Base-by-base conservation (phyloP, 2,113 vertebrate genomes). In the Myanophis thanlyinensis region DNA sequence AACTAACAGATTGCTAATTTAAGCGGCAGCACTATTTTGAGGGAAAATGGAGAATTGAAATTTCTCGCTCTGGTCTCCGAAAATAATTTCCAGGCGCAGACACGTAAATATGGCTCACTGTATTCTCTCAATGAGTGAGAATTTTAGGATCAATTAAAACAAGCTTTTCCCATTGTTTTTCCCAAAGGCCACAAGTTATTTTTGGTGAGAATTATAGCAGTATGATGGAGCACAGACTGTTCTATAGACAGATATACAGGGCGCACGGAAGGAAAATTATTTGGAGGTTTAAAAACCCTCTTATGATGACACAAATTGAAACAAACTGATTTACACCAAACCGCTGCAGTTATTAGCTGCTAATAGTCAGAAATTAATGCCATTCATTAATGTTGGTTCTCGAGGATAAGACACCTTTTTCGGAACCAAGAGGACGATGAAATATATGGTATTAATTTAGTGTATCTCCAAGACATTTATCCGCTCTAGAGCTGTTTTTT, bases 31-130 rank as follows among this genome's bases (percentile, higher is more conserved):
- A n/a, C 91, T 87, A 91, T 93, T 95, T 93, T 91, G 92, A 87
- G 91, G 18, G 91, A 94, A 94, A 94, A 49, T 2, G 3, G 67
- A 73, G 89, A 93, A 59, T 73, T 91, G 94, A 94, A 95, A 94
- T 86, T 92, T 91, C 88, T 90, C 48, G 87, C 90, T 89, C 44
- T 88, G 90, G 62, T 67, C 91, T 86, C 88, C 67, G 91, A 91
- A 96, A 97, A 94, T 91, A 93, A 94, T 93, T 56, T n/a, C 12
- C 30, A 95, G 90, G 91, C 85, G 47, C 56, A 54, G 51, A 44
- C 0, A 0, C 47, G 53, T 89, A 30, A 95, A 93, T 85, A 22
- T 23, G 44, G 86, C 22, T 62, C 80, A 67, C 25, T 90, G 44
- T 25, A 93, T n/a, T n/a, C n/a, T n/a, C n/a, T n/a, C n/a, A 88